Evolutionary conservation across 1,140 invertebrate genomes (phyloP), one percentile per base, ranked within the genome.

Genomic region (Hylaeus volcanicus): DNA sequence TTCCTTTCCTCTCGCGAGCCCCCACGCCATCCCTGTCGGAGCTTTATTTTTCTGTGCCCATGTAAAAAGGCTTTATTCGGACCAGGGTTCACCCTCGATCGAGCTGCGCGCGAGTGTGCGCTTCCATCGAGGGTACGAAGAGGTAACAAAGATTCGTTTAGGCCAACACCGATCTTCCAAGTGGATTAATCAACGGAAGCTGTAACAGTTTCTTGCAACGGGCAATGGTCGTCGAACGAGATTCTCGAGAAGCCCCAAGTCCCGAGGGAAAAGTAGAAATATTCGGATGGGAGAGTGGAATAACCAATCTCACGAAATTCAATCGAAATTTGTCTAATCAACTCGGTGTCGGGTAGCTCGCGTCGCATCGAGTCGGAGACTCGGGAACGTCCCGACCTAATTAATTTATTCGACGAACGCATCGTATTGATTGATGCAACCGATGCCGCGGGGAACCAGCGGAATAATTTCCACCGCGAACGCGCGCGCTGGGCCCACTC

Each of bases 1-100:
- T 82, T 89, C 81, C 83, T 88, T 84, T 82, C 79, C 76, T 76
- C 69, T 78, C 65, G 66, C 53, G 66, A 5, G 41, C 53, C 63
- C 74, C 71, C 74, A 63, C 79, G 55, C 73, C 68, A 39, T 63
- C 41, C 5, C 63, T 8, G 48, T 1, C 1, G 4, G 15, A 5
- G 41, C 63, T 80, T 61, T 81, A 70, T 81, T 82, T 85, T 68
- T 84, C 86, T 11, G 65, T 75, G 69, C 79, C 45, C 79, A 71
- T 63, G 75, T 78, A 72, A 45, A 72, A 78, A 78, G 68, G 45
- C 43, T 76, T 78, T 72, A 78, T 78, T 71, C 68, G 45, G n/a
- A 43, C 15, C 56, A 43, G 45, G 37, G 75, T 76, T 78, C 75
- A 78, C 75, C 75, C 83, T 71, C 64, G 48, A 74, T 74, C 56